phyloP scores from a whole-genome alignment of 2,888 invertebrate species.

The Yponomeuta evonymella region DNA sequence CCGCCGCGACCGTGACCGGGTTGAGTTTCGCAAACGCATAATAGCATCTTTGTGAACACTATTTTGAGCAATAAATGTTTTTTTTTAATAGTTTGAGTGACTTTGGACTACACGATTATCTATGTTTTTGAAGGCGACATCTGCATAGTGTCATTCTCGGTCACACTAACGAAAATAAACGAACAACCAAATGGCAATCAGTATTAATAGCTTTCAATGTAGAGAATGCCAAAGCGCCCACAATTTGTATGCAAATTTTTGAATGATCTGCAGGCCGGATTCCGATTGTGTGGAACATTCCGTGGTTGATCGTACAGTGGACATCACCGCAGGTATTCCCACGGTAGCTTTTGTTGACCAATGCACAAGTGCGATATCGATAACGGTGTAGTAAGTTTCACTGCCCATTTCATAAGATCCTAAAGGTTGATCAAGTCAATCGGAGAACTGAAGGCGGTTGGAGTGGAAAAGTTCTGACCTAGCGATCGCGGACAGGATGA shows the following conservation, averaged over 20 bases:
- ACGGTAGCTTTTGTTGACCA: too few relatives aligned
- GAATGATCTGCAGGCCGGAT: not conserved
- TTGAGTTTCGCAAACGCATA: conserved; percentile 1
- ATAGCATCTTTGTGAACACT: not conserved
- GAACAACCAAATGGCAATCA: not conserved
- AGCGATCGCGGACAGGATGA: too few relatives aligned
- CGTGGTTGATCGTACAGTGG: not conserved
- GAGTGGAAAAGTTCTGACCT: too few relatives aligned
- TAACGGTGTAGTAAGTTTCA: too few relatives aligned
- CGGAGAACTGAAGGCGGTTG: too few relatives aligned
- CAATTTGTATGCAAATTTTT: not conserved
- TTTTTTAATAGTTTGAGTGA: not conserved
- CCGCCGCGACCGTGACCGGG: not conserved
- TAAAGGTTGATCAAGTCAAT: too few relatives aligned
- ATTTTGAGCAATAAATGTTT: not conserved
- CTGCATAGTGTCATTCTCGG: too few relatives aligned
- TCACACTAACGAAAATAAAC: not conserved
- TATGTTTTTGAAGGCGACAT: not conserved
- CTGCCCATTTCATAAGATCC: too few relatives aligned
- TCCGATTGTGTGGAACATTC: not conserved
- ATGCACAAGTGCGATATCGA: too few relatives aligned
- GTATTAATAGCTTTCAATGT: not conserved
- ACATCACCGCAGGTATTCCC: too few relatives aligned
- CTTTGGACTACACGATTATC: not conserved
- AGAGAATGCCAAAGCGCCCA: not conserved